Base-by-base conservation (phyloP, 2,888 invertebrate genomes). In the Selenia dentaria region DNA sequence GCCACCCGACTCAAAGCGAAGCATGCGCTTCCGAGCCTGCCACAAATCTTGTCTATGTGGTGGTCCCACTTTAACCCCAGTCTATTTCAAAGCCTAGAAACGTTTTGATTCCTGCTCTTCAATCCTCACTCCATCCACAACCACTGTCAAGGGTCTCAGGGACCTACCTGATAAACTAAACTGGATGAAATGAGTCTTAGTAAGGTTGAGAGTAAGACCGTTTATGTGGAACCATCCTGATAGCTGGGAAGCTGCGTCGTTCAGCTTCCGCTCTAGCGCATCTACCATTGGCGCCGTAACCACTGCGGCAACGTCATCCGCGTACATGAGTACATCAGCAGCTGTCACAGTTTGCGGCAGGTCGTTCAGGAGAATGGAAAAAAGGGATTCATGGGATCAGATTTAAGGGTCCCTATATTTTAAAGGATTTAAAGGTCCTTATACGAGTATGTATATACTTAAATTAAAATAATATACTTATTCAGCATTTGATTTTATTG, bases 341-440 rank as follows among this genome's bases (percentile, higher is more conserved):
- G 2, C 8, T 1, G 6, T 9, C 0, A 32, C 20, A 4, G 16
- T 6, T 0, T 26, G 10, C 0, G 43, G 43, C 3, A 36, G 18
- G 14, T 43, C 32, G 6, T 43, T 42, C 6, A 36, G 6, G 1
- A 43, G 36, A 1, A 43, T 8, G 3, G 36, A 31, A 25, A 36
- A 43, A 9, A 43, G 22, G 22, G n/a, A n/a, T n/a, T n/a, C n/a
- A n/a, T n/a, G n/a, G n/a, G n/a, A n/a, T n/a, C n/a, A n/a, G n/a
- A n/a, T n/a, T n/a, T n/a, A n/a, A n/a, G n/a, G n/a, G n/a, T n/a
- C n/a, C n/a, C n/a, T n/a, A n/a, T n/a, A n/a, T n/a, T n/a, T n/a
- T n/a, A n/a, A n/a, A n/a, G n/a, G n/a, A n/a, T n/a, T n/a, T n/a
- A n/a, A n/a, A n/a, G n/a, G n/a, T n/a, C n/a, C n/a, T n/a, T n/a